These are phyloP conservation scores for Poicephalus meyeri DNA, from an alignment of 2,113 vertebrate genomes.

Conservation along the genomic window DNA sequence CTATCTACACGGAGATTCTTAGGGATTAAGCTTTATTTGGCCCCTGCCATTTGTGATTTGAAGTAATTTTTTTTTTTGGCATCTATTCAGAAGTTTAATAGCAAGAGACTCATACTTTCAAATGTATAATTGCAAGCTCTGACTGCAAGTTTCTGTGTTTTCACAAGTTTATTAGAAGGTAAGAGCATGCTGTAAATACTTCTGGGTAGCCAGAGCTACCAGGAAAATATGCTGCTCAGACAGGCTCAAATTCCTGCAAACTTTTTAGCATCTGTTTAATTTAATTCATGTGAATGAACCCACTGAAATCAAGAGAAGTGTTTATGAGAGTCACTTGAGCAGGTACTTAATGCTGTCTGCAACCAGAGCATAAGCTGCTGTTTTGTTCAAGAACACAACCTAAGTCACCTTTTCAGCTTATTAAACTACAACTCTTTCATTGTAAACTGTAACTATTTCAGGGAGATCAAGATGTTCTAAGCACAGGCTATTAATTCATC, in stretches of 20 bases:
- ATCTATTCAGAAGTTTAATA: background rate
- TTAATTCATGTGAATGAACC: background rate
- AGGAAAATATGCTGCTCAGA: background rate
- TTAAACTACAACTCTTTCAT: background rate
- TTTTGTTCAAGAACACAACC: background rate
- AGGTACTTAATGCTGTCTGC: background rate
- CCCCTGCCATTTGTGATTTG: background rate
- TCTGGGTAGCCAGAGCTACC: background rate
- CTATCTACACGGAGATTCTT: background rate
- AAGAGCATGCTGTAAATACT: background rate
- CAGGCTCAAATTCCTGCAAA: background rate
- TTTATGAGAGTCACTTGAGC: constrained; percentile 28
- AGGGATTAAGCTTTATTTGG: background rate
- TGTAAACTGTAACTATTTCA: background rate
- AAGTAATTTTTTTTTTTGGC: background rate
- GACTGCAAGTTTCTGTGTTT: background rate
- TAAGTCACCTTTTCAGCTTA: background rate
- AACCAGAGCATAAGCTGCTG: background rate
- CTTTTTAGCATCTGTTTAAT: constrained; percentile 15
- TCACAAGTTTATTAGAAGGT: background rate
- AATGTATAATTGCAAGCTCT: background rate
- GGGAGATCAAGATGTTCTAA: background rate
- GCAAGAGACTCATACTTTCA: background rate
- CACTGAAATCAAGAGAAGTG: constrained; percentile 30
- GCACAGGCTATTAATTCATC: background rate